Percentiles rank a stretch among this genome's conserved stretches.
Conservation (phyloP, 2,797 vertebrate genomes). For the Acridotheres tristis region DNA sequence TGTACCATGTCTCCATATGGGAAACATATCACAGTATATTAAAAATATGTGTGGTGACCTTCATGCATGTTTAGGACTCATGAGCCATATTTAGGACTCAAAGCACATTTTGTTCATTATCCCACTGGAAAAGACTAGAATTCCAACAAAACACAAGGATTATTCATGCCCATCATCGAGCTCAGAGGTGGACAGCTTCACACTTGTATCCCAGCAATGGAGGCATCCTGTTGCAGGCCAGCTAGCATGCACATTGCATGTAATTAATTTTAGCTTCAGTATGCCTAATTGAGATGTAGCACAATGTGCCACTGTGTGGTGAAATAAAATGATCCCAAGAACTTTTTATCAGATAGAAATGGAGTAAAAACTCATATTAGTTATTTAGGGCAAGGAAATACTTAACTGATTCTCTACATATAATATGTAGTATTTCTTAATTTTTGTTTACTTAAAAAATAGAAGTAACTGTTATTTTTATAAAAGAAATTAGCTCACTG, state of each 20-base stretch:
- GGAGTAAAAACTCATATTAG: background rate
- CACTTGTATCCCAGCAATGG: background rate
- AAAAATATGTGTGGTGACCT: background rate
- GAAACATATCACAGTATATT: background rate
- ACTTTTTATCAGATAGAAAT: conserved; percentile 5
- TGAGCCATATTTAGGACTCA: background rate
- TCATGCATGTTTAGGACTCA: background rate
- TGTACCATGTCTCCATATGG: background rate
- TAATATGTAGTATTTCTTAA: background rate
- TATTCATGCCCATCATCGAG: background rate
- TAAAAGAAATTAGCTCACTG: conserved; percentile 71
- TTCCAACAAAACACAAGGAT: background rate
- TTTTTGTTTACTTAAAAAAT: conserved; percentile 41
- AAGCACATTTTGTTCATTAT: background rate
- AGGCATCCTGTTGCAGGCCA: background rate
- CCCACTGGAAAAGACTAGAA: background rate
- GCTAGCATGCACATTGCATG: background rate
- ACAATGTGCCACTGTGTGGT: background rate
- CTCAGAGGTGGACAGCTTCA: background rate
- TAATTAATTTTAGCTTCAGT: conserved; percentile 11
- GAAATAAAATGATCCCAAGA: background rate
- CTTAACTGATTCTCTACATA: background rate
- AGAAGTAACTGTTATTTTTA: conserved; percentile 35
- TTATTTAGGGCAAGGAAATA: background rate
- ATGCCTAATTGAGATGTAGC: conserved; percentile 30